A percentile compares a stretch with the other conserved stretches of the same genome.
These are phyloP conservation scores for Microctenopoma stevenorrisi DNA, from an alignment of 2,797 vertebrate species.

Conservation along the genomic window DNA sequence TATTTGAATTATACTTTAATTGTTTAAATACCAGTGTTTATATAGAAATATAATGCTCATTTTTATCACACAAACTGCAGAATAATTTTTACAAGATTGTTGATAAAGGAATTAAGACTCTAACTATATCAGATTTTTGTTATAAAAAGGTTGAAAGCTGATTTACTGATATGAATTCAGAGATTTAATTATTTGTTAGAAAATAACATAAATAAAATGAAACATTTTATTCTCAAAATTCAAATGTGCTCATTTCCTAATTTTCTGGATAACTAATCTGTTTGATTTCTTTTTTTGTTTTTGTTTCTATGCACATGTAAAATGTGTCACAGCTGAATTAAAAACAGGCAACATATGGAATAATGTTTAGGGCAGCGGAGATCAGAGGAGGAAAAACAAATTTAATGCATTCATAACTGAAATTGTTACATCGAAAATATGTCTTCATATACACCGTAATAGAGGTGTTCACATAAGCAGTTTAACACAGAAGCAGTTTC, in stretches of 20 bases:
- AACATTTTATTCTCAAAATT: conserved; percentile 62
- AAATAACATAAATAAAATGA: conserved; percentile 42
- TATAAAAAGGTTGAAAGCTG: conserved; percentile 2
- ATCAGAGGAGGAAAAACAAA: not conserved
- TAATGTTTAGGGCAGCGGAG: not conserved
- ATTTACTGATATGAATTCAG: conserved; percentile 25
- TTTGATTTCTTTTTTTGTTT: conserved; percentile 41
- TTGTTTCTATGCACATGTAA: conserved; percentile 16
- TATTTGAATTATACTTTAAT: conserved; percentile 23
- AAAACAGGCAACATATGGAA: not conserved
- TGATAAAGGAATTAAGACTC: conserved; percentile 13
- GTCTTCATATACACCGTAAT: not conserved
- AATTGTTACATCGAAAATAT: conserved; percentile 19
- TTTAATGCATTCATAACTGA: not conserved
- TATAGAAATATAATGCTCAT: not conserved
- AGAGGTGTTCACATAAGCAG: not conserved
- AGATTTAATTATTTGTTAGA: conserved; percentile 54
- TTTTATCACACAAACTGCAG: conserved; percentile 3
- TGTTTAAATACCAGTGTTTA: not conserved
- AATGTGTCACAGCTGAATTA: conserved; percentile 15
- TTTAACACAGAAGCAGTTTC: not conserved
- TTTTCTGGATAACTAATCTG: conserved; percentile 37
- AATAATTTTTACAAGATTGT: conserved; percentile 41
- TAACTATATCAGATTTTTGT: conserved; percentile 11
- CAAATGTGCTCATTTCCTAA: conserved; percentile 25